Base-by-base conservation (phyloP, 2,888 invertebrate species). In the Parnassius smintheus region DNA sequence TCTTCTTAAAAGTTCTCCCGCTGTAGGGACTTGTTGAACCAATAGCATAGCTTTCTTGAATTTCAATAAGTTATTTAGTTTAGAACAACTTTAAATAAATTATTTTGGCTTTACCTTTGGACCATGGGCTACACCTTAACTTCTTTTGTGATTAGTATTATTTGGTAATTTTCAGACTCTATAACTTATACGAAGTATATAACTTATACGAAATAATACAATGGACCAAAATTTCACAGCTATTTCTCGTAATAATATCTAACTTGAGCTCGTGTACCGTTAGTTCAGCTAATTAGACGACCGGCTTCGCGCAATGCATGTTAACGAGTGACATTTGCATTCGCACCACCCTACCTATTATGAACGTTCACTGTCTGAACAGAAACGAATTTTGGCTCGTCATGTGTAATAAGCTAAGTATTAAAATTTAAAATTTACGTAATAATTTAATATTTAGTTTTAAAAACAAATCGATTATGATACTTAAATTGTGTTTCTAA, bases 301-400 rank as follows among this genome's bases (percentile, higher is more conserved):
- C 78, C 83, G 84, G 81, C 81, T 83, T 83, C 87, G 83, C 83
- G 86, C 85, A 84, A 88, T 90, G 89, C 91, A 90, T 90, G 88
- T 81, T 88, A 90, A 91, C 82, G 83, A 88, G 78, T 86, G 85
- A 83, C 88, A 91, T 91, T 91, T 91, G 91, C 91, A 91, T 90
- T 84, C 70, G 76, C 68, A 75, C 73, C 73, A 73, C 72, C 72
- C 70, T 70, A 72, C 13, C 45, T 2, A 25, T 62, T 60, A 62
- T 52, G 58, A 63, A 63, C 59, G 18, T 46, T 61, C 46, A 22
- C 61, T 55, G 22, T 52, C 35, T 52, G 46, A 52, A 52, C 59
- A 59, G 18, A 45, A 56, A 49, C 63, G 56, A 59, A 56, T 56
- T 22, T 41, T 61, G 49, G 53, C 25, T 54, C 57, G 50, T n/a